phyloP scores from a whole-genome alignment of 2,113 vertebrate species.

The Chaetorhynchus papuensis region DNA sequence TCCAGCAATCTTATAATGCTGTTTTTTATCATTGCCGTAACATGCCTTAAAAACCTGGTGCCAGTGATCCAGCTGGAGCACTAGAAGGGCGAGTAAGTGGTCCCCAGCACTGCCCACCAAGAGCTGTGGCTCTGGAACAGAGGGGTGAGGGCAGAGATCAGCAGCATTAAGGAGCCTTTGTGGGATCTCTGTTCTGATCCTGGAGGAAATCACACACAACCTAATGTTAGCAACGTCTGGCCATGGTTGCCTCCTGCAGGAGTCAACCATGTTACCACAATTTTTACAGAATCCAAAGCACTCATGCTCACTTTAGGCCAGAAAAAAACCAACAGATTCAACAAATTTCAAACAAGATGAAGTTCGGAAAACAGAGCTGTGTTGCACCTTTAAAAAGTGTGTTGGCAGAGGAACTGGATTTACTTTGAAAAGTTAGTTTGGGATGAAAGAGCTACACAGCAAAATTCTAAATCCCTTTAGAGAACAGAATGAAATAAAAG shows the following conservation, averaged over 20 bases:
- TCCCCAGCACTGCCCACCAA: background rate
- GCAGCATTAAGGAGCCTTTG: background rate
- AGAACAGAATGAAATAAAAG: slow-evolving; percentile 55
- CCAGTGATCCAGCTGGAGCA: background rate
- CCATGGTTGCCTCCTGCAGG: background rate
- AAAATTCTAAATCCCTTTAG: slow-evolving; percentile 58
- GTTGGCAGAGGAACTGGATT: background rate
- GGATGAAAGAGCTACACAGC: slow-evolving; percentile 32
- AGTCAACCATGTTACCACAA: background rate
- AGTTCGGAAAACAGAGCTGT: background rate
- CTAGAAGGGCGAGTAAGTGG: background rate
- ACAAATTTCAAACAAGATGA: background rate
- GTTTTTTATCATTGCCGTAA: background rate
- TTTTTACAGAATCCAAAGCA: background rate
- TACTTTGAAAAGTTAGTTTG: slow-evolving; percentile 24
- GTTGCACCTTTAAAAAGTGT: slow-evolving; percentile 15
- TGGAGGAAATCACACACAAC: background rate
- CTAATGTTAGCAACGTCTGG: background rate
- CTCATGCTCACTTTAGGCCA: background rate
- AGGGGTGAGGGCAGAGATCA: background rate
- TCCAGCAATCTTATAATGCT: background rate
- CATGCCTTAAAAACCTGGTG: background rate
- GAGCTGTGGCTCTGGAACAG: background rate
- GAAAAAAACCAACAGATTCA: background rate
- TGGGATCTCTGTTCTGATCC: background rate